Conservation (phyloP, 2,113 vertebrate species). For the Hydrolagus affinis region DNA sequence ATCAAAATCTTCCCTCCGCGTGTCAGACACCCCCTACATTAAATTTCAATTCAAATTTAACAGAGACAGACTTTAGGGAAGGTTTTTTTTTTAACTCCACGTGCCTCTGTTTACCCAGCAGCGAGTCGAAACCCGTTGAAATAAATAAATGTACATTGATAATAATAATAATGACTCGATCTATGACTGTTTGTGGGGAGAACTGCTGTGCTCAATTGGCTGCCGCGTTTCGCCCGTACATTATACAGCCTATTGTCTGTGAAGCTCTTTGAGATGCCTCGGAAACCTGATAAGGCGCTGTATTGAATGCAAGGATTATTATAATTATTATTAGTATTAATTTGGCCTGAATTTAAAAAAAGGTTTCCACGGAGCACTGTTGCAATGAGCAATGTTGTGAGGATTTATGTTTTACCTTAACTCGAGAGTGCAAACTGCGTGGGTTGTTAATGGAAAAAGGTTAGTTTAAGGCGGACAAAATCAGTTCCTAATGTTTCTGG, state of each 20-base stretch:
- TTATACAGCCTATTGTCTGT: no score
- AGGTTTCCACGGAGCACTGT: not conserved
- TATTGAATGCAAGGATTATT: not conserved
- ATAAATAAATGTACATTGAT: no score
- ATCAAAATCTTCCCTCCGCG: not conserved
- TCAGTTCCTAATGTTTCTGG: not conserved
- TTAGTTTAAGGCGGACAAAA: not conserved
- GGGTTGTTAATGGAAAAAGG: not conserved
- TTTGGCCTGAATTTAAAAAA: constrained; percentile 9
- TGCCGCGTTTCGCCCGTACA: no score
- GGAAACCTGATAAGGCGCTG: not conserved
- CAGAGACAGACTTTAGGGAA: no score
- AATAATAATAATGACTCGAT: no score
- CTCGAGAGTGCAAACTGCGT: not conserved
- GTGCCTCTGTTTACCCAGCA: no score
- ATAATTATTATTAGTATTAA: not conserved
- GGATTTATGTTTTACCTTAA: not conserved
- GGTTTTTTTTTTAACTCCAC: no score
- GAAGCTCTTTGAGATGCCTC: not conserved
- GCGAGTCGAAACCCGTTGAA: no score
- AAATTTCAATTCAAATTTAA: no score
- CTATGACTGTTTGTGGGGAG: no score
- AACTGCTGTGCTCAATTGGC: no score
- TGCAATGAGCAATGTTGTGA: not conserved
- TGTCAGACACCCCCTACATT: no score